Conservation (phyloP, 2,888 invertebrate species). For the Dryobota labecula region DNA sequence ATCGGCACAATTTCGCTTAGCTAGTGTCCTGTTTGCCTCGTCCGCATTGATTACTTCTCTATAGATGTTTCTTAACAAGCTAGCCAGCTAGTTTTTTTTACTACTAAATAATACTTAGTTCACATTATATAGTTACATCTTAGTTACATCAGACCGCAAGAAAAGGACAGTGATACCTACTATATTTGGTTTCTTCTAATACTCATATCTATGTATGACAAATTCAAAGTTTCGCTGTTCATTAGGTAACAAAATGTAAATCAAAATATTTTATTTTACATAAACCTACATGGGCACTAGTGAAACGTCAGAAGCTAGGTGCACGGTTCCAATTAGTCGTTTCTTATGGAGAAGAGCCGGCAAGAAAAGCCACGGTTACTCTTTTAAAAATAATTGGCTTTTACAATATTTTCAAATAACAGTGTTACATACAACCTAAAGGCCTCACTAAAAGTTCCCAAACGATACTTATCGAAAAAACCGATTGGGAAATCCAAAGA, state of each 20-base stretch:
- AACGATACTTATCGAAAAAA: constrained; percentile 49
- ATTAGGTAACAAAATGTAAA: constrained; percentile 29
- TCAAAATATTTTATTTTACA: too few relatives aligned
- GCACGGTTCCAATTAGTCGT: too few relatives aligned
- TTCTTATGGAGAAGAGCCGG: too few relatives aligned
- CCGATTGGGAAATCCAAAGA: constrained; percentile 60
- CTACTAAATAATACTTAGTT: background rate
- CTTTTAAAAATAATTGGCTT: too few relatives aligned
- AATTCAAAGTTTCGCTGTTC: background rate
- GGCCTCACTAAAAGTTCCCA: constrained; percentile 11
- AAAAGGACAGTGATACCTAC: background rate
- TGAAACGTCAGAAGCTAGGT: too few relatives aligned
- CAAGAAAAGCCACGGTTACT: too few relatives aligned
- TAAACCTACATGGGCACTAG: too few relatives aligned
- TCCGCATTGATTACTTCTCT: background rate
- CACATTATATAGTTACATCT: too few relatives aligned
- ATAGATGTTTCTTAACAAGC: too few relatives aligned
- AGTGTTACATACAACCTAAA: too few relatives aligned
- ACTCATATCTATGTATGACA: background rate
- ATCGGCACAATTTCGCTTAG: constrained; percentile 12
- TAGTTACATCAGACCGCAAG: background rate
- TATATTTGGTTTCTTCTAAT: constrained; percentile 1
- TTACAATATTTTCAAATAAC: too few relatives aligned
- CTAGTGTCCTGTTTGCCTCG: background rate
- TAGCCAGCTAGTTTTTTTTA: too few relatives aligned